Evolutionary conservation across 2,797 vertebrate genomes (phyloP), one percentile per base, ranked within the genome.

Genomic region (Scolopax bukidnonensis): DNA sequence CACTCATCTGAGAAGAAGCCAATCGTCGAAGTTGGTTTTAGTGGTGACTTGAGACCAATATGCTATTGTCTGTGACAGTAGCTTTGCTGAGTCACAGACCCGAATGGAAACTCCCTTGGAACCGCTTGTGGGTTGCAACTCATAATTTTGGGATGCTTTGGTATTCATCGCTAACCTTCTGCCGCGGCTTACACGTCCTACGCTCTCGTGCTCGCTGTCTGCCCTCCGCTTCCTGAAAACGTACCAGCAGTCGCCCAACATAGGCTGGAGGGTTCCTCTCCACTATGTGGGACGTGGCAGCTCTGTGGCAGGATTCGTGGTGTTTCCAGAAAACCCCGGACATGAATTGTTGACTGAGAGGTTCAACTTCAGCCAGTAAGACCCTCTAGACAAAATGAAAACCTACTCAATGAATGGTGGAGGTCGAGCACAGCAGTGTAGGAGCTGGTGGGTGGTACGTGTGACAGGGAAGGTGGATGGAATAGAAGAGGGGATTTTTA

Each of bases 121-220:
- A 92, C 93, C 30, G 24, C 97, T 87, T 93, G 96, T 96, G 92
- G 97, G 89, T 94, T 95, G 74, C 95, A 97, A 94, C 76, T 91
- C 67, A 71, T 95, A 89, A 97, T 97, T 97, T 96, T 89, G 94
- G 96, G 96, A 95, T 96, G 82, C 96, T 94, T 95, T 88, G 96
- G 96, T 97, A 91, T 97, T 97, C 90, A 70, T 88, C 28, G 10
- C 86, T 94, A 96, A 92, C 96, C 90, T 94, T 87, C 87, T 90
- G 40, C 69, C 2, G 1, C 6, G 38, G 81, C 96, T 95, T 75
- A 85, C 54, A 95, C 85, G 23, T 94, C 89, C 76, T 87, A 91
- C 33, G 1, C 89, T 93, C 71, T 20, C 0, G n/a, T 0, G 0
- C 80, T 92, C 0, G 0, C 56, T 82, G 68, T 56, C 91, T 89